A percentile compares a stretch with the other conserved stretches of the same genome.
phyloP scores from a whole-genome alignment of 2,797 vertebrate genomes.

The Amphiprion clarkii region DNA sequence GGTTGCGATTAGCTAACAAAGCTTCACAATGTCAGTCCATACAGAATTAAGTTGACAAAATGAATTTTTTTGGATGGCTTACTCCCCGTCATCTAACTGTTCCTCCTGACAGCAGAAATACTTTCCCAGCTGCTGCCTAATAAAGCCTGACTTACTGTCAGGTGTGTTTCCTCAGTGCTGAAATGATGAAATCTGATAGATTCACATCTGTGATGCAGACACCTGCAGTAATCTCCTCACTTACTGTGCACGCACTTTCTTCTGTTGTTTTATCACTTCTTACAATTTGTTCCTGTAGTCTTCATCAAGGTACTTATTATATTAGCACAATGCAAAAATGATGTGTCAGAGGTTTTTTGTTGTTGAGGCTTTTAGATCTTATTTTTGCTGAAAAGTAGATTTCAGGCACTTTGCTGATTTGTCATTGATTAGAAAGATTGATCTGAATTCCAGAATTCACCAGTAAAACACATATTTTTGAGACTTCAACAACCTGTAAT shows the following conservation, averaged over 20 bases:
- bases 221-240: slow-evolving; percentile 7
- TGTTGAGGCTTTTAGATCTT: no score
- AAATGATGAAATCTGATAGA: slow-evolving; percentile 32
- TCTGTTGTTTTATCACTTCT: background rate
- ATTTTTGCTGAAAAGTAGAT: no score
- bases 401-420: background rate
- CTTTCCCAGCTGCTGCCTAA: slow-evolving; percentile 15
- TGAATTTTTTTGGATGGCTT: background rate
- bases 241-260: background rate
- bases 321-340: no score
- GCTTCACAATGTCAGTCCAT: background rate
- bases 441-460: background rate
- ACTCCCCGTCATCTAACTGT: background rate
- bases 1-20: background rate
- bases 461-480: background rate
- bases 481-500: background rate
- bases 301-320: background rate
- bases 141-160: slow-evolving; percentile 35
- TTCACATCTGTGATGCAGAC: slow-evolving; percentile 12
- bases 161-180: slow-evolving; percentile 6
- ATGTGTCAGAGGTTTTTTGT: no score
- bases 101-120: slow-evolving; percentile 6
- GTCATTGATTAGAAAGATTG: background rate
- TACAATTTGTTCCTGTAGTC: background rate
- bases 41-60: background rate